These are phyloP conservation scores for Rhinolophus sinicus DNA, from an alignment of 2,113 vertebrate genomes.

Conservation along the genomic window DNA sequence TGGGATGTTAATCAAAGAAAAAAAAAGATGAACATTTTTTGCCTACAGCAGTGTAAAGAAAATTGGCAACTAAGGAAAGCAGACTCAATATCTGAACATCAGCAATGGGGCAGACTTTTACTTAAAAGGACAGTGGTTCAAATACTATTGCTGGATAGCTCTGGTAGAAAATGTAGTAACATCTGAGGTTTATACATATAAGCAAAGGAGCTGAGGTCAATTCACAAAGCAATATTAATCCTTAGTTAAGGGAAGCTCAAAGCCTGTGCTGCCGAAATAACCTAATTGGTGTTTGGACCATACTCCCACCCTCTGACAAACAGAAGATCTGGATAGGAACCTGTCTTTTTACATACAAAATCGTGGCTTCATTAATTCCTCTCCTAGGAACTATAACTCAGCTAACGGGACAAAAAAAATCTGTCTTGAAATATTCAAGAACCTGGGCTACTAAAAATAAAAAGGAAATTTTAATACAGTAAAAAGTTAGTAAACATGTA, in stretches of 20 bases:
- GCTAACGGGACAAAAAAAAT: conserved; percentile 10
- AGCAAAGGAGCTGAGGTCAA: conserved; percentile 37
- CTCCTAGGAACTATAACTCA: conserved; percentile 46
- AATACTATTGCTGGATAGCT: conserved; percentile 32
- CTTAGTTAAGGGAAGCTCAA: conserved; percentile 27
- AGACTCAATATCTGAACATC: conserved; percentile 53
- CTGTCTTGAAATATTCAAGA: conserved; percentile 62
- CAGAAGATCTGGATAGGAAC: not conserved
- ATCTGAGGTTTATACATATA: conserved; percentile 48
- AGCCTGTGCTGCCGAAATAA: conserved; percentile 48
- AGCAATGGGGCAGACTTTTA: conserved; percentile 60
- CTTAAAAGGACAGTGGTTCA: conserved; percentile 61
- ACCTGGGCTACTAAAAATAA: conserved; percentile 59
- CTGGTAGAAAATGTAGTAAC: conserved; percentile 60
- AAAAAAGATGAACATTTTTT: not conserved
- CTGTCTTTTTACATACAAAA: conserved; percentile 55
- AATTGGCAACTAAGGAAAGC: conserved; percentile 66
- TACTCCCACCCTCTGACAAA: conserved; percentile 8
- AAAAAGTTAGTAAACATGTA: conserved; percentile 73
- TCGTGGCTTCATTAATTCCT: conserved; percentile 49
- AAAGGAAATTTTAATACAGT: conserved; percentile 60
- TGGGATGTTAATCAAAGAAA: conserved; percentile 40
- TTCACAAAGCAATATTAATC: conserved; percentile 8
- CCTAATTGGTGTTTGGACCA: not conserved
- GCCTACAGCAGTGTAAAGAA: conserved; percentile 51